Evolutionary conservation across 2,888 invertebrate species (phyloP).

Genomic region (Lottia gigantea): DNA sequence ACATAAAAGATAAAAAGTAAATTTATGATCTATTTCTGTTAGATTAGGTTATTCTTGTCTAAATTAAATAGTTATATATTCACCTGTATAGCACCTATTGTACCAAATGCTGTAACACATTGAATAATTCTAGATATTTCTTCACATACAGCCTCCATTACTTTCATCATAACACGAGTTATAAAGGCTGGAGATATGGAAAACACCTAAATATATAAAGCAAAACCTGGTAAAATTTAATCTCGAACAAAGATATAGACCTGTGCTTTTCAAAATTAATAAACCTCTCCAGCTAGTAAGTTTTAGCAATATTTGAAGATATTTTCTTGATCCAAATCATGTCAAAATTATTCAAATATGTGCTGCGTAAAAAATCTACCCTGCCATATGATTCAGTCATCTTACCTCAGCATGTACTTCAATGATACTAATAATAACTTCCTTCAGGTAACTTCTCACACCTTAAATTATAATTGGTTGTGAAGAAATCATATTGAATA

Average conservation of each 20-base stretch:
- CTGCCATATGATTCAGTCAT: not conserved
- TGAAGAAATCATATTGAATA: too few relatives aligned
- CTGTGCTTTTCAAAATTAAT: too few relatives aligned
- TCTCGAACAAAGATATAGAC: too few relatives aligned
- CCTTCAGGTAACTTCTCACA: slow-evolving; percentile 77
- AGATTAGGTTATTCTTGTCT: too few relatives aligned
- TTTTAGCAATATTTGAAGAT: too few relatives aligned
- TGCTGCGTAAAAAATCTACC: too few relatives aligned
- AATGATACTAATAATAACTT: slow-evolving; percentile 70
- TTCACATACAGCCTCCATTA: slow-evolving; percentile 92
- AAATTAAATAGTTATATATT: not conserved
- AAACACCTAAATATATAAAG: slow-evolving; percentile 75
- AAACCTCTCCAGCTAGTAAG: too few relatives aligned
- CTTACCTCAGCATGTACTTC: slow-evolving; percentile 71
- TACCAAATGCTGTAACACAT: slow-evolving; percentile 73
- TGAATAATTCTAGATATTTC: slow-evolving; percentile 89
- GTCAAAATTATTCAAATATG: too few relatives aligned
- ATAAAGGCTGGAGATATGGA: slow-evolving; percentile 83
- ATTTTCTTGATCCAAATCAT: too few relatives aligned
- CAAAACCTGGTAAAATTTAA: too few relatives aligned
- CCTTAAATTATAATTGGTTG: slow-evolving; percentile 39
- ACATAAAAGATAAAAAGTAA: not conserved
- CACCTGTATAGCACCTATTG: slow-evolving; percentile 66
- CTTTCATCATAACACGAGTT: slow-evolving; percentile 73
- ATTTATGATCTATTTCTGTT: not conserved